Conservation (phyloP, 2,888 invertebrate genomes). For the Drosophila paramelanica region DNA sequence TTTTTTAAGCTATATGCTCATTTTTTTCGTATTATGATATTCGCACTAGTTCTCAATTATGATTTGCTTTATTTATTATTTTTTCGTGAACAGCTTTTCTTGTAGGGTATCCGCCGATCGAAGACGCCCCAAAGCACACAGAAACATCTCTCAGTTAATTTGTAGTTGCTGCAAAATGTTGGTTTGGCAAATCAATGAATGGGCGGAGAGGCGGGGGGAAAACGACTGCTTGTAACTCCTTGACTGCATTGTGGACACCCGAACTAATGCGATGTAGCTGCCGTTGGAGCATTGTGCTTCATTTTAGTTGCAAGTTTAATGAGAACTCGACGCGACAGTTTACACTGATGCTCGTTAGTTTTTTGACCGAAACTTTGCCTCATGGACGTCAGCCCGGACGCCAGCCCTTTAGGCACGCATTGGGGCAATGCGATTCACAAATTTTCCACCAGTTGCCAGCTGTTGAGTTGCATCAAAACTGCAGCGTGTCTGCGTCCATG, state of each 20-base stretch:
- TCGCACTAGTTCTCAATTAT: too few relatives aligned
- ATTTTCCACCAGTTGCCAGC: constrained; percentile 43
- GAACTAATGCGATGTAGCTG: constrained; percentile 38
- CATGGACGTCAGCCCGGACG: background rate
- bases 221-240: background rate
- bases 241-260: constrained; percentile 5
- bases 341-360: constrained; percentile 71
- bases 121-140: constrained; percentile 4
- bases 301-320: constrained; percentile 62
- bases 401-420: background rate
- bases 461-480: constrained; percentile 49
- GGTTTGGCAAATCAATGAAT: constrained; percentile 21
- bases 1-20: too few relatives aligned
- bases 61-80: too few relatives aligned
- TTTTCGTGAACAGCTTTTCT: too few relatives aligned
- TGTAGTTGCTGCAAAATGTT: constrained; percentile 37
- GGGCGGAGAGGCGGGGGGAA: background rate
- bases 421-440: constrained; percentile 50
- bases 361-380: constrained; percentile 51
- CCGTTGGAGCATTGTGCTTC: constrained; percentile 31
- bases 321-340: constrained; percentile 52
- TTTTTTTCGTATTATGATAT: too few relatives aligned
- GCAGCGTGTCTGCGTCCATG: constrained; percentile 33
- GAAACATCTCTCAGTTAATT: constrained; percentile 33
- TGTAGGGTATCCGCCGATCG: background rate